Conservation (phyloP, 1,140 invertebrate species). For the Neodiprion fabricii region DNA sequence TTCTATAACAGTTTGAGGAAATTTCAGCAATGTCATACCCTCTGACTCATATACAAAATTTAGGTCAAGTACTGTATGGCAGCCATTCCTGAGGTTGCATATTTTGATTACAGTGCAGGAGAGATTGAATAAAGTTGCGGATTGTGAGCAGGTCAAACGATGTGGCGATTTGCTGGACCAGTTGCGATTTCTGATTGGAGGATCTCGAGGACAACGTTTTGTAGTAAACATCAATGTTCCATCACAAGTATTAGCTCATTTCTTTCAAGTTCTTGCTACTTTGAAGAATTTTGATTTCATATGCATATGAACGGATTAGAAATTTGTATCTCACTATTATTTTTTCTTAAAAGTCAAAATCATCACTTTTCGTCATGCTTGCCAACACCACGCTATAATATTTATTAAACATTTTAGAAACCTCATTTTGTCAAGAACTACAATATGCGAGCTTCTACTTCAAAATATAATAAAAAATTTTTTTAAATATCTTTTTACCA, state of each 20-base stretch:
- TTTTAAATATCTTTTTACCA: no score
- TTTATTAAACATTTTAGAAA: no score
- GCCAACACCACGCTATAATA: no score
- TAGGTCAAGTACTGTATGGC: no score
- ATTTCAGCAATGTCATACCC: no score
- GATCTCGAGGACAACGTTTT: conserved; percentile 51
- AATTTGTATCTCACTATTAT: conserved; percentile 8
- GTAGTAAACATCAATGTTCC: conserved; percentile 59
- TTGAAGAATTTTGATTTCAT: conserved; percentile 16
- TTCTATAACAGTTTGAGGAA: no score
- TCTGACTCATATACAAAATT: no score
- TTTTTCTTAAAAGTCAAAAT: conserved; percentile 21
- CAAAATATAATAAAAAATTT: no score
- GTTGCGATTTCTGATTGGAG: conserved; percentile 52
- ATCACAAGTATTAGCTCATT: conserved; percentile 40
- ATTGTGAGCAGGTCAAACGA: conserved; percentile 44
- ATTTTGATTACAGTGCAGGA: conserved; percentile 48
- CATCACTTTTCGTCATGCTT: neutral
- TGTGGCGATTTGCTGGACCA: conserved; percentile 52
- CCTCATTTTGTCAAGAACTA: no score
- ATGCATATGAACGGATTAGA: conserved; percentile 10
- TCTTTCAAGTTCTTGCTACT: neutral
- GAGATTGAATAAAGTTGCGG: conserved; percentile 45
- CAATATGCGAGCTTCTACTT: no score
- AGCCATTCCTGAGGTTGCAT: neutral